Conservation (phyloP, 2,888 invertebrate species). For the Gonocerus acuteangulatus region DNA sequence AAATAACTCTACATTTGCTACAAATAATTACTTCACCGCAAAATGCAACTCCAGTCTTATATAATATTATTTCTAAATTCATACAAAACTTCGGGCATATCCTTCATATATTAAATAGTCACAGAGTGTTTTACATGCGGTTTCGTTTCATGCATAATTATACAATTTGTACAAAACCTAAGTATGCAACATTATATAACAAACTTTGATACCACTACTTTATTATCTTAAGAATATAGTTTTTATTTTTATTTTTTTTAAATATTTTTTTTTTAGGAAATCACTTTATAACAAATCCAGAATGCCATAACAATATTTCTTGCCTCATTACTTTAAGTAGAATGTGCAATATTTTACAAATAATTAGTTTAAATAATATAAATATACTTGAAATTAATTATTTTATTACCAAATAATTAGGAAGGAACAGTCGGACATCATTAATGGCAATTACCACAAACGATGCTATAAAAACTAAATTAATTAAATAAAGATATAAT, state of each 20-base stretch:
- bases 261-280: neutral
- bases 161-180: constrained; percentile 14
- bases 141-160: neutral
- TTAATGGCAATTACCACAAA: too few species aligned
- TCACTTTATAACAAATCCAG: too few species aligned
- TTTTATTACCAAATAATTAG: too few species aligned
- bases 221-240: neutral
- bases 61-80: constrained; percentile 30
- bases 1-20: neutral
- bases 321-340: too few species aligned
- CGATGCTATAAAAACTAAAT: too few species aligned
- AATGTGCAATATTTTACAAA: too few species aligned
- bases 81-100: constrained; percentile 3
- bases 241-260: neutral
- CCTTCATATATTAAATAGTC: constrained; percentile 6
- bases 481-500: too few species aligned
- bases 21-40: constrained; percentile 17
- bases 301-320: too few species aligned
- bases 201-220: constrained; percentile 15
- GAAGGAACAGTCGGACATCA: too few species aligned
- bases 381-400: too few species aligned
- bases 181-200: neutral
- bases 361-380: too few species aligned
- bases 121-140: constrained; percentile 2
- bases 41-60: constrained; percentile 36